Base-by-base conservation (phyloP, 2,113 vertebrate genomes). In the Rhizomys pruinosus region DNA sequence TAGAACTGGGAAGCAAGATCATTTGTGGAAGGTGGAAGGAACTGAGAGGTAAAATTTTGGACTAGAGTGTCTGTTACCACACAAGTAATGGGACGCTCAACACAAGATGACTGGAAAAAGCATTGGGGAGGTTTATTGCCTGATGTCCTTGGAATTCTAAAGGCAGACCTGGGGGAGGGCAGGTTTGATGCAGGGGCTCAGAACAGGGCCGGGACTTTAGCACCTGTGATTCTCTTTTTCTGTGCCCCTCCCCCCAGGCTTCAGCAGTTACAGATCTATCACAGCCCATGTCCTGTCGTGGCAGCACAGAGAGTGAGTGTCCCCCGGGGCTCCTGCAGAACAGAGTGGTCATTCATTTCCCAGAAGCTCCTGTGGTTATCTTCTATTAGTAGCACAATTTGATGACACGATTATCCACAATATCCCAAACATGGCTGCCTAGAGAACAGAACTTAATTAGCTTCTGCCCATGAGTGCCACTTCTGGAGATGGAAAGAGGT, bases 261-360 rank as follows among this genome's bases (percentile, higher is more conserved):
- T n/a, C 27, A 76, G 32, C 17, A 37, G 44, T 42, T 17, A 42
- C 1, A 74, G 77, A 69, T 19, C 57, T 17, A 34, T 37, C 55
- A 52, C 1, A 34, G 20, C 7, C 44, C 7, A n/a, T n/a, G n/a
- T n/a, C n/a, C n/a, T n/a, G n/a, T n/a, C n/a, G 2, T 1, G 32
- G 57, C 3, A 57, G 63, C 27, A 63, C 47, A 11, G n/a, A 37
- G 29, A 55, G 13, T 11, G 6, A 52, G 22, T 3, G n/a, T n/a
- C n/a, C n/a, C n/a, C n/a, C n/a, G n/a, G n/a, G 69, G 57, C 13
- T 86, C 42, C 12, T 44, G 9, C 55, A 73, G 74, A 37, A 76
- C 19, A 69, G 5, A 88, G 25, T 16, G 13, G 47, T 59, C 7
- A 32, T 23, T 47, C 64, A 59, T 72, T 71, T 92, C n/a, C 73